Conservation (phyloP, 2,888 invertebrate genomes). For the Nomada goodeniana region DNA sequence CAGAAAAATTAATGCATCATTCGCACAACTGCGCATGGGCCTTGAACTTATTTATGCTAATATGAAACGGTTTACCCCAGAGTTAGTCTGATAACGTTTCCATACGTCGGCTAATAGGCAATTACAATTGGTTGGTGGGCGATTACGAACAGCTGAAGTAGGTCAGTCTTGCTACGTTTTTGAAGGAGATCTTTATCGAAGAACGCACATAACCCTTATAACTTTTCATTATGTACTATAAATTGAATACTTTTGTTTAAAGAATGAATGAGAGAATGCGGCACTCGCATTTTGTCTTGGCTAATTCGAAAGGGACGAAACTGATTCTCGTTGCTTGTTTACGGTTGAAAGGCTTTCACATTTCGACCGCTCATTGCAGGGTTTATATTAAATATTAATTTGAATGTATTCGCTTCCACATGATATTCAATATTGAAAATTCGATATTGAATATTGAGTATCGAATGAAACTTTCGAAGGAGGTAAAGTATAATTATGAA, state of each 20-base stretch:
- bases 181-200: constrained; percentile 51
- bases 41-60: constrained; percentile 79
- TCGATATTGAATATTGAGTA: no score
- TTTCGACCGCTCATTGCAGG: neutral
- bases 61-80: constrained; percentile 72
- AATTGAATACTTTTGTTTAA: constrained; percentile 29
- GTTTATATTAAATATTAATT: neutral
- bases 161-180: constrained; percentile 48
- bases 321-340: neutral
- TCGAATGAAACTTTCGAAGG: no score
- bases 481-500: no score
- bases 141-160: constrained; percentile 63
- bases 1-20: constrained; percentile 64
- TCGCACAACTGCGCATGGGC: constrained; percentile 71
- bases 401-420: neutral
- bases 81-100: constrained; percentile 69
- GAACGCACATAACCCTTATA: constrained; percentile 43
- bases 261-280: neutral
- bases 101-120: constrained; percentile 63
- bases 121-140: constrained; percentile 65
- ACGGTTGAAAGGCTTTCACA: neutral
- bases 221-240: constrained; percentile 44
- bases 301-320: neutral
- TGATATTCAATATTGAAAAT: no score
- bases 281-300: neutral